Base-by-base conservation (phyloP, 2,113 vertebrate species). In the Misgurnus anguillicaudatus region DNA sequence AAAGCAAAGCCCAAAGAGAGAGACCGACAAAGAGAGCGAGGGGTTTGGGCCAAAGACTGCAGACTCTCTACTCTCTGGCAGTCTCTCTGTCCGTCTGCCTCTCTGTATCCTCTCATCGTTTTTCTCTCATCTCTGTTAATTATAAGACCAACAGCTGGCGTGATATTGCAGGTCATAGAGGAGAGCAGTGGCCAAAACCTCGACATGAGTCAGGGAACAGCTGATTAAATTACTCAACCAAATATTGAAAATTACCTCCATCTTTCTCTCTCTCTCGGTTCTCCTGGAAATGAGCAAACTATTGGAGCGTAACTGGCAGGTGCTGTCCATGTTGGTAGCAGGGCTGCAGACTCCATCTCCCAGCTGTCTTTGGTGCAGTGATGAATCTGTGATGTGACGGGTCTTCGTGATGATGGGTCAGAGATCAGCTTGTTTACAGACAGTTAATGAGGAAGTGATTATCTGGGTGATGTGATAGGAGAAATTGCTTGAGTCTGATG, bases 311-410 rank as follows among this genome's bases (percentile, higher is more conserved):
- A 14, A 60, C 47, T 36, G 78, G 69, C 81, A 85, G 84, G 81
- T 85, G 84, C 74, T 75, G 47, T 75, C 78, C 69, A 78, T 83
- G 80, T 75, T 85, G 81, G 65, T 75, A 62, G 66, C 47, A 21
- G 51, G 60, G 65, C 55, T 21, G 64, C 53, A 63, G 73, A 80
- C 81, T 85, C 64, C 78, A 83, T 85, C 78, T 80, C 81, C 75
- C 78, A 85, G 84, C 81, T 85, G 84, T 85, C 81, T 65, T 80
- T 78, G 78, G 76, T 80, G 13, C 75, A 78, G 63, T 75, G 79
- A 81, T 81, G 82, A 75, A 84, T 84, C 67, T 81, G 72, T 57
- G 82, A 84, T 47, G 39, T 75, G 79, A 81, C 77, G 14, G 71
- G 57, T 31, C 57, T 10, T 75, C 78, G 69, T 51, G 79, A 76